phyloP scores from a whole-genome alignment of 1,140 invertebrate genomes.

The Pseudomyrmex concolor region DNA sequence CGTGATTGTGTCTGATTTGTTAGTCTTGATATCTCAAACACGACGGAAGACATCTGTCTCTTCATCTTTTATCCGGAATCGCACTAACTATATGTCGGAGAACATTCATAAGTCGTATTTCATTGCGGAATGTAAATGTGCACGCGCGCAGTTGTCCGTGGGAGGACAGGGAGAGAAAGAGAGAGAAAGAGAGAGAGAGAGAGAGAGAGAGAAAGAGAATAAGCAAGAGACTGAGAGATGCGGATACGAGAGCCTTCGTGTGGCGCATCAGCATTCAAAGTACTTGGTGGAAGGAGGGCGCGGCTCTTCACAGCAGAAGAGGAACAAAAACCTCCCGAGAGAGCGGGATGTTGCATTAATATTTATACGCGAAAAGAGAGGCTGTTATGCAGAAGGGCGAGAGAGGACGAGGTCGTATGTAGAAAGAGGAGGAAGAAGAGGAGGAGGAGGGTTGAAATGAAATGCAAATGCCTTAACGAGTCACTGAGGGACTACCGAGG shows the following conservation, averaged over 20 bases:
- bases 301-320: conserved; percentile 79
- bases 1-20: background rate
- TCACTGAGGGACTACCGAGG: conserved; percentile 83
- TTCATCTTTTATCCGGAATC: conserved; percentile 28
- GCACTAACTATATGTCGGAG: background rate
- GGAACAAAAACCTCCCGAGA: conserved; percentile 84
- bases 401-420: conserved; percentile 41
- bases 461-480: conserved; percentile 86
- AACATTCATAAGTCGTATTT: conserved; percentile 81
- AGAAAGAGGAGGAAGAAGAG: conserved; percentile 34
- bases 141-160: conserved; percentile 33
- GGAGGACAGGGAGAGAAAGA: conserved; percentile 29
- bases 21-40: background rate
- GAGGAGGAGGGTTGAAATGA: conserved; percentile 79
- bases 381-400: conserved; percentile 60
- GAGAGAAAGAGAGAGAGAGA: background rate
- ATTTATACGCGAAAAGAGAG: conserved; percentile 84
- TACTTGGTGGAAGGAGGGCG: conserved; percentile 80
- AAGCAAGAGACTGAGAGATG: conserved; percentile 51
- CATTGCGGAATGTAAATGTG: conserved; percentile 70
- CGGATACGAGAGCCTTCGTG: conserved; percentile 73
- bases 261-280: conserved; percentile 85
- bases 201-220: conserved; percentile 27
- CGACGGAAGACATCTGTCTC: conserved; percentile 27
- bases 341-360: conserved; percentile 86